Conservation (phyloP, 2,888 invertebrate species). For the Caprella mutica region DNA sequence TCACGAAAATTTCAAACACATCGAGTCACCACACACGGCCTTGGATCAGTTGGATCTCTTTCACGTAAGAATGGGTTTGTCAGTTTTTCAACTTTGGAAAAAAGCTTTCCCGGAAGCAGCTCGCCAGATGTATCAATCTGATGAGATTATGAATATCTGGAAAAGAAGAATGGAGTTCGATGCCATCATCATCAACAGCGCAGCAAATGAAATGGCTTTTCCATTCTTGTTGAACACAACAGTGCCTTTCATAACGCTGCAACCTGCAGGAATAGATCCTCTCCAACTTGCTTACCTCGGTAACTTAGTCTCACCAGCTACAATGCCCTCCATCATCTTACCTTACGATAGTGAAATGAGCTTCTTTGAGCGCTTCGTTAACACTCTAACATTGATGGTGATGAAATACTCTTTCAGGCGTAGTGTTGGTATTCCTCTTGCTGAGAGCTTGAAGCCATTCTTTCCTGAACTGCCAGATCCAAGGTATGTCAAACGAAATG, state of each 20-base stretch:
- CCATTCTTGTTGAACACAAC: conserved; percentile 20
- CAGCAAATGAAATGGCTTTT: conserved; percentile 31
- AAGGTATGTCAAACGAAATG: no score
- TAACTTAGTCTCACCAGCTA: conserved; percentile 25
- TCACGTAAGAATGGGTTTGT: conserved; percentile 10
- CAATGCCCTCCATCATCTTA: conserved; percentile 22
- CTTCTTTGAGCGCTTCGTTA: conserved; percentile 26
- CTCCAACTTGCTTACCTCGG: conserved; percentile 27
- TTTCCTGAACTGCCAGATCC: conserved; percentile 28
- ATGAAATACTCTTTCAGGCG: conserved; percentile 22
- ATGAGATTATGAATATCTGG: conserved; percentile 21
- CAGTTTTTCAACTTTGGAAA: conserved; percentile 16
- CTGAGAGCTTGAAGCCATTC: conserved; percentile 11
- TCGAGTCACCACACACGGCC: conserved; percentile 16
- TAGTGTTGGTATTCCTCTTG: conserved; percentile 13
- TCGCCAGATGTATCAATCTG: conserved; percentile 13
- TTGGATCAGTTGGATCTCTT: conserved; percentile 26
- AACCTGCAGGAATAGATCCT: conserved; percentile 22
- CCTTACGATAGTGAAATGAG: conserved; percentile 20
- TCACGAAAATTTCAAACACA: conserved; percentile 18
- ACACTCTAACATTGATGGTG: conserved; percentile 17
- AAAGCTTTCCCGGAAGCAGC: conserved; percentile 21
- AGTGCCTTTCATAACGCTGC: conserved; percentile 26
- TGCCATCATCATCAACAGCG: conserved; percentile 31
- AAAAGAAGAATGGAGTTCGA: conserved; percentile 13